Evolutionary conservation across 2,113 vertebrate species (phyloP).

Genomic region (Heloderma charlesbogerti): DNA sequence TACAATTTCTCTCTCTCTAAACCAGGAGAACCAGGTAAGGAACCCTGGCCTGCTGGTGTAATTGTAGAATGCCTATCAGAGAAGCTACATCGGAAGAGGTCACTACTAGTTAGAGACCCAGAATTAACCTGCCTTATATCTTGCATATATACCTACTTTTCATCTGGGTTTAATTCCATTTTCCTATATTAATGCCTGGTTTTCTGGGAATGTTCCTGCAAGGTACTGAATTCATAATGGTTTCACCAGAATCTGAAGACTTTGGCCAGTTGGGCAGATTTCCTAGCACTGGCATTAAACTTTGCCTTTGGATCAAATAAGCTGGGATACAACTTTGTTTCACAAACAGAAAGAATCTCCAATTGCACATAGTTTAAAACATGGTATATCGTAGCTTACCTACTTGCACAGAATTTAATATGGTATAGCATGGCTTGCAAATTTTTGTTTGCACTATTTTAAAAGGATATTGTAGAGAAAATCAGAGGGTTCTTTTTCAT

Average conservation of each 20-base stretch:
- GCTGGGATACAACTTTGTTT: background rate
- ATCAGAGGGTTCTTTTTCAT: background rate
- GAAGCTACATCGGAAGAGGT: too few species aligned
- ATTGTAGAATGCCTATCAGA: background rate
- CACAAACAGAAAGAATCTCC: background rate
- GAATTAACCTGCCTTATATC: background rate
- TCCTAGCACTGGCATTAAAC: background rate
- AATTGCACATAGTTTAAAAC: background rate
- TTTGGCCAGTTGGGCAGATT: background rate
- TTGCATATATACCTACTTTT: background rate
- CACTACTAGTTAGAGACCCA: background rate
- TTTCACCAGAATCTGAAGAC: background rate
- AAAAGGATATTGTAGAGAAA: background rate
- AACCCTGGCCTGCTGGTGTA: background rate
- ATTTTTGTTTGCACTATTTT: constrained; percentile 1
- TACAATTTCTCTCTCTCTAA: too few species aligned
- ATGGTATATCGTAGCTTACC: background rate
- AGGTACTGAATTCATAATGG: background rate
- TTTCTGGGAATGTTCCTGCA: background rate
- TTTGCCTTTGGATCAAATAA: background rate
- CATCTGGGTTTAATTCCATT: background rate
- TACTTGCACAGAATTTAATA: background rate
- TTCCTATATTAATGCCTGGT: background rate
- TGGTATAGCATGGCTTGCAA: background rate
- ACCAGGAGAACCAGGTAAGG: too few species aligned